These are phyloP conservation scores for Numenius phaeopus DNA, from an alignment of 2,797 vertebrate genomes.

Conservation along the genomic window DNA sequence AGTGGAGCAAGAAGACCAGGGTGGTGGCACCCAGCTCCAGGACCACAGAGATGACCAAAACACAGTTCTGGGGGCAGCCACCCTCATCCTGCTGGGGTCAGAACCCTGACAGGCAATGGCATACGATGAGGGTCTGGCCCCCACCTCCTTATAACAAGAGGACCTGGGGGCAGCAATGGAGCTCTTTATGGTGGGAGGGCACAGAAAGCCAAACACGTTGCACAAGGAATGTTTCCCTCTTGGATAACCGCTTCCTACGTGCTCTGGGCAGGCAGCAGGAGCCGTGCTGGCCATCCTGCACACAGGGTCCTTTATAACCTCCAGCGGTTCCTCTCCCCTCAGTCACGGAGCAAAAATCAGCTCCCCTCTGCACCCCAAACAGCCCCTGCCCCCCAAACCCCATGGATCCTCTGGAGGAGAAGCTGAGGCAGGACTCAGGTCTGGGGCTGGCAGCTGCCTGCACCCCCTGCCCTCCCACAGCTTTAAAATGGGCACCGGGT, in stretches of 20 bases:
- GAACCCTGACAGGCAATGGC: too few relatives aligned
- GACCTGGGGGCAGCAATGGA: background rate
- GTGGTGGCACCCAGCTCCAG: background rate
- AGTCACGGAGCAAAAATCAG: background rate
- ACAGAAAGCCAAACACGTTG: background rate
- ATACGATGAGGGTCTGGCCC: too few relatives aligned
- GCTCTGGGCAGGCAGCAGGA: fast-evolving
- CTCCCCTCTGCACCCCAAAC: background rate
- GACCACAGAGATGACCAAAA: fast-evolving
- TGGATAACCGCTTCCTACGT: background rate
- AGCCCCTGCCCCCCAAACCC: background rate
- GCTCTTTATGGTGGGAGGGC: background rate
- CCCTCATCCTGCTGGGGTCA: background rate
- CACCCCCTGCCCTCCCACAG: background rate
- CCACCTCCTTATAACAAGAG: background rate
- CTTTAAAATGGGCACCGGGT: background rate
- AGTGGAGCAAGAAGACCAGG: background rate
- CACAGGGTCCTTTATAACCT: background rate
- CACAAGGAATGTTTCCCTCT: background rate
- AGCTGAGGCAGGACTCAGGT: background rate
- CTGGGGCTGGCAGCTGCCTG: background rate
- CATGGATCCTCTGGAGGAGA: background rate
- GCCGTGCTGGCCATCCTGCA: background rate
- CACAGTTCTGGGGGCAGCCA: background rate
- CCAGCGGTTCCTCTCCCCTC: background rate